Base-by-base conservation (phyloP, 64 coral and sea anemone species). In the Stylophora pistillata region DNA sequence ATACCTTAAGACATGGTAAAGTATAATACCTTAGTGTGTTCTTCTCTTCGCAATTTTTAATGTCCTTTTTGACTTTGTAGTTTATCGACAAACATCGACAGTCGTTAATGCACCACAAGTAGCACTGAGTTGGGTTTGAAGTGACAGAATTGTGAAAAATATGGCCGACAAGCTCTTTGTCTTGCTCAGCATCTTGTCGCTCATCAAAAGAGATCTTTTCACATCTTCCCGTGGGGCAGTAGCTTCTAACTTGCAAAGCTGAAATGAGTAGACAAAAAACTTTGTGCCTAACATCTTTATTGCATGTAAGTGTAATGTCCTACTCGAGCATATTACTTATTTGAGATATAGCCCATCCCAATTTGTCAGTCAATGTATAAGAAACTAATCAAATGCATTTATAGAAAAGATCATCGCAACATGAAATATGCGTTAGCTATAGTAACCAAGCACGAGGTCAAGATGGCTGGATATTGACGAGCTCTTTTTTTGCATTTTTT, bases 1-100 rank as follows among this genome's bases (percentile, higher is more conserved):
- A 12, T 0, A n/a, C 23, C 21, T 25, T 25, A 11, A 10, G 12
- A 68, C 23, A 1, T 47, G 7, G 7, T 26, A 68, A 12, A 68
- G 26, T 68, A 25, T 23, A 12, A 15, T 76, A 76, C 73, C 32
- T 76, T 76, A 52, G 33, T 18, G 13, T 18, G 4, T 16, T 52
- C 52, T 76, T 76, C 30, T 20, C 73, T 76, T 21, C 73, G 71
- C 26, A 74, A 31, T 37, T 14, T 34, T 74, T 74, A 21, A 17
- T 33, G 34, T 18, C 72, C 14, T 74, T 74, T 0, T 41, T 74
- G 34, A 41, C 72, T 15, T 74, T 74, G 31, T 74, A 74, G 72
- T 74, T 74, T 31, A 74, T 20, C 72, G 72, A 74, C 72, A 74
- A 37, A 74, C 72, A 74, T 34, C 72, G 72, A 74, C 72, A 74